Percentiles rank a stretch among this genome's conserved stretches.
These are phyloP conservation scores for Falco berigora DNA, from an alignment of 2,797 vertebrate species.

Conservation along the genomic window DNA sequence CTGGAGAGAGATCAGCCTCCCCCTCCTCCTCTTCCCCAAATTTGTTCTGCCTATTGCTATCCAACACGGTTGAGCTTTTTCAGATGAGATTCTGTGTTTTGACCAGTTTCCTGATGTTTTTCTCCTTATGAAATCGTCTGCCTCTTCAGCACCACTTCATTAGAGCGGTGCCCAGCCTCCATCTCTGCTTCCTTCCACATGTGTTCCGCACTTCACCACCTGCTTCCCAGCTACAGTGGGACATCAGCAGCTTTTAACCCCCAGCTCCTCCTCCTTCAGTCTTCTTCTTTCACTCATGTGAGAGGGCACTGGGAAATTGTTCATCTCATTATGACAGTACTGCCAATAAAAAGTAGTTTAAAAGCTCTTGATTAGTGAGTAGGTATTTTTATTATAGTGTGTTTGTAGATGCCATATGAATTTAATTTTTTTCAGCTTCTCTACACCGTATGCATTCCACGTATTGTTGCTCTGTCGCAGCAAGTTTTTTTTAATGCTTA, in stretches of 20 bases:
- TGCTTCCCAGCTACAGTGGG: background rate
- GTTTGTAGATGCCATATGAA: background rate
- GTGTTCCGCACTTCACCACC: constrained; percentile 25
- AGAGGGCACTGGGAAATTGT: background rate
- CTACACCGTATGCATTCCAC: background rate
- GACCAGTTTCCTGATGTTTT: constrained; percentile 50
- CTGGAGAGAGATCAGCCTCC: constrained; percentile 73
- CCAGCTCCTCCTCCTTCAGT: background rate
- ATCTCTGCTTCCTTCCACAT: background rate
- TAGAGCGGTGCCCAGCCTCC: background rate
- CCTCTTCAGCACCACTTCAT: constrained; percentile 61
- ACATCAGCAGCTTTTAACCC: background rate
- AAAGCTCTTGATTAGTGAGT: background rate
- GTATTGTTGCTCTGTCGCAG: background rate
- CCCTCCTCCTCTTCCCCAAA: constrained; percentile 50
- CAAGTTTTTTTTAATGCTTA: background rate
- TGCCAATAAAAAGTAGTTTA: background rate
- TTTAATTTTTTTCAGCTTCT: background rate
- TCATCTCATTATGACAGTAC: background rate
- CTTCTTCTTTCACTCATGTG: background rate
- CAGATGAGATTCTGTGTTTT: constrained; percentile 43
- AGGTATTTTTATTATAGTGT: background rate
- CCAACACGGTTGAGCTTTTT: constrained; percentile 44
- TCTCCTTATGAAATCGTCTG: constrained; percentile 27
- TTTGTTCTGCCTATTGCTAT: constrained; percentile 63